Percentiles rank a stretch among this genome's conserved stretches.
Conservation (phyloP, 2,797 vertebrate genomes). For the Mormyrus hasselquistii region DNA sequence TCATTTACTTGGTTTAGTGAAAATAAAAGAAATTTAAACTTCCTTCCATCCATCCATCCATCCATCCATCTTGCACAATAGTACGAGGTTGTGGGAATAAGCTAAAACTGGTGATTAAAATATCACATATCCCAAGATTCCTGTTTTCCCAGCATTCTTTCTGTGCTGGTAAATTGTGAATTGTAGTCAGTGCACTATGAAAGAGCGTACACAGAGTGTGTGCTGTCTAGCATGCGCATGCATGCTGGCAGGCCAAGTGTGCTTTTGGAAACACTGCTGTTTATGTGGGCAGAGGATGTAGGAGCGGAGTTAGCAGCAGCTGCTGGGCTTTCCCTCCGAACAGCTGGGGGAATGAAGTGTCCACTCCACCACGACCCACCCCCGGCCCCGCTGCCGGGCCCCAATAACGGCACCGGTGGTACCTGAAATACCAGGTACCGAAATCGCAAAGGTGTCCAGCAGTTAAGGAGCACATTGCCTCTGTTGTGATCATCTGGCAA, state of each 20-base stretch:
- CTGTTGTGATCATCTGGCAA: neutral
- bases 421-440: neutral
- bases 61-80: neutral
- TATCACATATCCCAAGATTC: neutral
- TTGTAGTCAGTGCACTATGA: neutral
- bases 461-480: neutral
- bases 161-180: constrained; percentile 8
- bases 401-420: neutral
- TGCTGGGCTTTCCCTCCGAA: constrained; percentile 63
- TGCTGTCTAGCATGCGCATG: neutral
- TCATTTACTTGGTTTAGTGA: constrained; percentile 27
- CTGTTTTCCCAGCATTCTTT: neutral
- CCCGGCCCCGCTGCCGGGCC: neutral
- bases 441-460: neutral
- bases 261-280: constrained; percentile 22
- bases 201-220: neutral
- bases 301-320: constrained; percentile 51
- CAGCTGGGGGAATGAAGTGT: constrained; percentile 53
- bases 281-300: neutral
- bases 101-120: neutral
- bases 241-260: constrained; percentile 7
- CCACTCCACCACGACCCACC: neutral
- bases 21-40: neutral
- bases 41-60: neutral
- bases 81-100: neutral